Evolutionary conservation across 2,113 vertebrate species (phyloP).

Genomic region (Danio rerio): GRCz12tu NC_133176.1:57645001-57645500

Average conservation of each 20-base stretch:
- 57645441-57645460: not conserved
- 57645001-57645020: too few species aligned
- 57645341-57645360: conserved; percentile 14
- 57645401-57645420: conserved; percentile 26
- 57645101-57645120: too few species aligned
- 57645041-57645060: too few species aligned
- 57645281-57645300: conserved; percentile 40
- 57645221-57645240: too few species aligned
- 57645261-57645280: conserved; percentile 18
- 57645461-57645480: not conserved
- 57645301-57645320: conserved; percentile 29
- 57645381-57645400: conserved; percentile 1
- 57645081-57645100: too few species aligned
- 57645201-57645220: not conserved
- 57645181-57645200: too few species aligned
- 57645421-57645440: not conserved
- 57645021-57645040: too few species aligned
- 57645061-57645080: too few species aligned
- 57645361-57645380: conserved; percentile 40
- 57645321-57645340: conserved; percentile 24
- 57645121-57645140: too few species aligned
- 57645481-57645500: not conserved
- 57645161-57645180: not conserved
- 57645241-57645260: not conserved
- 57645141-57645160: not conserved